These are phyloP conservation scores for Tinamus major DNA, from an alignment of 2,797 vertebrate species.

Conservation along the genomic window DNA sequence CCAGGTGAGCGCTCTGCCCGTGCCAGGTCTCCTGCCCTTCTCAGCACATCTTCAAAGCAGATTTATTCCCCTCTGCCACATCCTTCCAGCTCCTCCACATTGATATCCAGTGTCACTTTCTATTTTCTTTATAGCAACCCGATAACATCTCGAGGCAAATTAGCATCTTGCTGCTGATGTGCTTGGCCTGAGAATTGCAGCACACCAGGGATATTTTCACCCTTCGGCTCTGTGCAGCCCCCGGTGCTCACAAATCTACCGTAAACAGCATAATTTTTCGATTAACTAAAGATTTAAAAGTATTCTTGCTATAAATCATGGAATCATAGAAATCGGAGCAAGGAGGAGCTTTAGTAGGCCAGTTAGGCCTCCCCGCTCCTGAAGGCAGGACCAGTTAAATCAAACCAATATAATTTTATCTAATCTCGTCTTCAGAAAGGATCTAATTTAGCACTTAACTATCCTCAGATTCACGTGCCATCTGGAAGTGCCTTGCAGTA, in stretches of 20 bases:
- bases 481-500: not conserved
- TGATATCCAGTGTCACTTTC: not conserved
- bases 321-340: not conserved
- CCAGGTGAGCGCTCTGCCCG: not conserved
- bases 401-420: not conserved
- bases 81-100: not conserved
- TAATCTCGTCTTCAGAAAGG: not conserved
- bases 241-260: not conserved
- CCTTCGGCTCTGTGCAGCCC: not conserved
- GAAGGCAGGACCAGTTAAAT: not conserved
- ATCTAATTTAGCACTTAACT: constrained; percentile 6
- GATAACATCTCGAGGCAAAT: not conserved
- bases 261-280: not conserved
- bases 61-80: not conserved
- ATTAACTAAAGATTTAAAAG: not conserved
- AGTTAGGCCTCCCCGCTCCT: not conserved
- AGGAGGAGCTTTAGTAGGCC: not conserved
- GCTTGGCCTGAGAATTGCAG: not conserved
- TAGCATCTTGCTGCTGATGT: not conserved
- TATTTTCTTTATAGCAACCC: not conserved
- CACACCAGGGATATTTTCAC: not conserved
- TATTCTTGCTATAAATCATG: not conserved
- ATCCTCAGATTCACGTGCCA: not conserved
- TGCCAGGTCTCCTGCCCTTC: not conserved
- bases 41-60: not conserved